These are phyloP conservation scores for Nymphalis polychloros DNA, from an alignment of 2,888 invertebrate species.

Conservation along the genomic window DNA sequence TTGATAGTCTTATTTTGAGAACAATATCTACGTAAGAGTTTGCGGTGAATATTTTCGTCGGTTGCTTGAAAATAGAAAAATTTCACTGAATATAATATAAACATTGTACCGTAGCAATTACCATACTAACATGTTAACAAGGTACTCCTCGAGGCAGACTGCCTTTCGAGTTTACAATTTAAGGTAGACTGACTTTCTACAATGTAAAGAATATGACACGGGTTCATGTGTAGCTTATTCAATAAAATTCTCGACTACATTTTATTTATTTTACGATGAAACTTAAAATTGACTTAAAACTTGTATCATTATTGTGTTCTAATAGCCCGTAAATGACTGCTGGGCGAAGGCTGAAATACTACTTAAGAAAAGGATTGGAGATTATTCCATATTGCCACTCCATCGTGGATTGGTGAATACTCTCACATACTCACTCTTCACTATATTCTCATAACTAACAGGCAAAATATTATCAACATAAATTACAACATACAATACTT, in stretches of 20 bases:
- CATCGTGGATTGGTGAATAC: no score
- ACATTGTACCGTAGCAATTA: conserved; percentile 27
- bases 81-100: conserved; percentile 19
- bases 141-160: conserved; percentile 23
- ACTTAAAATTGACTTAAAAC: no score
- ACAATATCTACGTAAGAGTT: conserved; percentile 1
- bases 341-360: no score
- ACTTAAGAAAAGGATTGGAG: no score
- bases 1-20: background rate
- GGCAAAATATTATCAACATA: no score
- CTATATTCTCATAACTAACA: no score
- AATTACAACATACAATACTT: no score
- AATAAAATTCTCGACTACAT: background rate
- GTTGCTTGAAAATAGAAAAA: background rate
- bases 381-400: no score
- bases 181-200: background rate
- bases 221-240: background rate
- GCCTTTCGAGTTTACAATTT: conserved; percentile 13
- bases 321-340: no score
- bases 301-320: no score
- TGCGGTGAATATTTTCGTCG: background rate
- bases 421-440: no score
- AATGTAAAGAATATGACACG: conserved; percentile 5
- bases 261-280: background rate
- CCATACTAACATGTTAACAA: conserved; percentile 36